Evolutionary conservation across 2,888 invertebrate species (phyloP).

Genomic region (Parnassius smintheus): DNA sequence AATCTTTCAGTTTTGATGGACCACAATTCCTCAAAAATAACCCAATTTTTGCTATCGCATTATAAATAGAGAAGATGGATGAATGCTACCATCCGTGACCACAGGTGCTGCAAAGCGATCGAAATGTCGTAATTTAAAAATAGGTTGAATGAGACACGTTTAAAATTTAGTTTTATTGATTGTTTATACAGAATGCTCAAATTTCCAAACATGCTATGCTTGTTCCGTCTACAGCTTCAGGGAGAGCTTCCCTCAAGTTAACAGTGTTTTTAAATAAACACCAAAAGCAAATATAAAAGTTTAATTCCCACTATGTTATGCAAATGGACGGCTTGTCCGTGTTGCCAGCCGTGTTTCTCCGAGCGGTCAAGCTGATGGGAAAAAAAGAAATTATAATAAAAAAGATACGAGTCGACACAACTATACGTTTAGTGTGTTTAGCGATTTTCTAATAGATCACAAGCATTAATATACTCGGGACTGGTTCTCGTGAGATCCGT

Average conservation of each 20-base stretch:
- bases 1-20: no score
- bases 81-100: no score
- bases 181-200: no score
- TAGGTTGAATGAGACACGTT: no score
- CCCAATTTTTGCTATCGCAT: no score
- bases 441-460: conserved; percentile 81
- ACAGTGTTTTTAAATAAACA: conserved; percentile 20
- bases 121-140: no score
- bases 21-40: no score
- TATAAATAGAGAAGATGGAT: no score
- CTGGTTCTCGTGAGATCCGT: conserved; percentile 78
- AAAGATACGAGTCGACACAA: conserved; percentile 53
- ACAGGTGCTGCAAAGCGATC: no score
- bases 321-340: conserved; percentile 45
- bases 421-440: conserved; percentile 49
- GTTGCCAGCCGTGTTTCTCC: conserved; percentile 43
- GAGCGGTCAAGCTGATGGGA: conserved; percentile 49
- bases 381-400: conserved; percentile 62
- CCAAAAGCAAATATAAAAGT: conserved; percentile 39
- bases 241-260: background rate
- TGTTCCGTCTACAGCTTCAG: no score
- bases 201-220: no score
- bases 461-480: conserved; percentile 68
- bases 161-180: no score
- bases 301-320: conserved; percentile 48